Conservation (phyloP, 2,113 vertebrate species). For the Nanorana parkeri region DNA sequence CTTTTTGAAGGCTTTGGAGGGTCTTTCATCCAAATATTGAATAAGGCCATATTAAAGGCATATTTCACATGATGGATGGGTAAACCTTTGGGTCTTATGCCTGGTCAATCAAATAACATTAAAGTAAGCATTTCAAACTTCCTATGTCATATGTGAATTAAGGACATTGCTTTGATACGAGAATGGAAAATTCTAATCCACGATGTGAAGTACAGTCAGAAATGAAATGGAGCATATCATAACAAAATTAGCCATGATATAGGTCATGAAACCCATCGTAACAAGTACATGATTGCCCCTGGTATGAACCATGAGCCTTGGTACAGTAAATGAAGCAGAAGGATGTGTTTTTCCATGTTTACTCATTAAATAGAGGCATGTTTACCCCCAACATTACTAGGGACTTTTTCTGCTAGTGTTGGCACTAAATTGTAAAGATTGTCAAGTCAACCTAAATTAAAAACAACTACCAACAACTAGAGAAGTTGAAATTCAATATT, state of each 20-base stretch:
- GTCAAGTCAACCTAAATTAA: too few species aligned
- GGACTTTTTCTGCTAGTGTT: too few species aligned
- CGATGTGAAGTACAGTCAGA: not conserved
- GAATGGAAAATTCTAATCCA: constrained; percentile 4
- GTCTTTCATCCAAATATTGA: constrained; percentile 41
- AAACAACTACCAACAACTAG: too few species aligned
- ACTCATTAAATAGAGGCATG: too few species aligned
- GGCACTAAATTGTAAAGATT: too few species aligned
- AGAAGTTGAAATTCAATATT: too few species aligned
- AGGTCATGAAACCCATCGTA: not conserved
- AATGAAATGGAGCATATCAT: constrained; percentile 15
- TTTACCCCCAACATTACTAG: too few species aligned
- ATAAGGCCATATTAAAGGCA: constrained; percentile 34
- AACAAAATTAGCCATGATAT: constrained; percentile 1
- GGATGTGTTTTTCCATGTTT: too few species aligned
- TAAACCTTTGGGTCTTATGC: constrained; percentile 26
- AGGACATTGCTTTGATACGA: constrained; percentile 16
- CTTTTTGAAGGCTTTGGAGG: constrained; percentile 50
- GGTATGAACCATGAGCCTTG: not conserved
- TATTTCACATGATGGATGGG: constrained; percentile 21
- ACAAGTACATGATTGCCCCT: not conserved
- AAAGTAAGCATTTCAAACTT: constrained; percentile 12
- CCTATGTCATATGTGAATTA: not conserved
- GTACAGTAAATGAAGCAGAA: not conserved
- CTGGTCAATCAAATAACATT: constrained; percentile 22